Evolutionary conservation across 2,888 invertebrate genomes (phyloP).

Genomic region (Sisyra terminalis): DNA sequence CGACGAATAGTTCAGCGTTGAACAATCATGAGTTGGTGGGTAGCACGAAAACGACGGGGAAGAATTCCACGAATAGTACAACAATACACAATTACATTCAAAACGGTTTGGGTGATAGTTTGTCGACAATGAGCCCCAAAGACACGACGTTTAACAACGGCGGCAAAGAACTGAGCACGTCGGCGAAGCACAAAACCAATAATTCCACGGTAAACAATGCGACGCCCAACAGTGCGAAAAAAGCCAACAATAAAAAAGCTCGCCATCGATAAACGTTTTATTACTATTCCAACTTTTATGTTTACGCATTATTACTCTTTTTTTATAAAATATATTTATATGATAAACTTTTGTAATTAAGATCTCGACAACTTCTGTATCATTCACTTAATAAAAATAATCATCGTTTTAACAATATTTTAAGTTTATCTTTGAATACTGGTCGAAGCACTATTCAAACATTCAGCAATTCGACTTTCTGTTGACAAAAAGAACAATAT

Average conservation of each 20-base stretch:
- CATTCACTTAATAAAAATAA: too few relatives aligned
- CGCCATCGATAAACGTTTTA: conserved; percentile 51
- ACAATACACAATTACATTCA: conserved; percentile 12
- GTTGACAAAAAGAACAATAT: conserved; percentile 10
- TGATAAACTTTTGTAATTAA: background rate
- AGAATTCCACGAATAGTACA: conserved; percentile 22
- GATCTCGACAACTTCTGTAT: too few relatives aligned
- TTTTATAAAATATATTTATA: background rate
- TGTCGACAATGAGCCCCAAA: conserved; percentile 18
- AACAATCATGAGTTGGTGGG: conserved; percentile 23
- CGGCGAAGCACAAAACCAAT: conserved; percentile 44
- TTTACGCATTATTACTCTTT: too few relatives aligned
- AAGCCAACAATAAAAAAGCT: conserved; percentile 65
- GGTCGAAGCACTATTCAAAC: conserved; percentile 15
- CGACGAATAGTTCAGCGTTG: conserved; percentile 13
- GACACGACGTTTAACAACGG: background rate
- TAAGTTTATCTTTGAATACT: conserved; percentile 8
- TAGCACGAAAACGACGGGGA: conserved; percentile 24
- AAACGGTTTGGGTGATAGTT: conserved; percentile 23
- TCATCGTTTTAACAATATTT: background rate
- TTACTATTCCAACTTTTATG: background rate
- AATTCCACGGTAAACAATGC: conserved; percentile 14
- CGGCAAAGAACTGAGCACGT: conserved; percentile 48
- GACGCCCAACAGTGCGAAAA: conserved; percentile 42
- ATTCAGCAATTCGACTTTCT: conserved; percentile 25